Conservation (phyloP, 2,113 vertebrate species). For the Chamaetylas fuelleborni region DNA sequence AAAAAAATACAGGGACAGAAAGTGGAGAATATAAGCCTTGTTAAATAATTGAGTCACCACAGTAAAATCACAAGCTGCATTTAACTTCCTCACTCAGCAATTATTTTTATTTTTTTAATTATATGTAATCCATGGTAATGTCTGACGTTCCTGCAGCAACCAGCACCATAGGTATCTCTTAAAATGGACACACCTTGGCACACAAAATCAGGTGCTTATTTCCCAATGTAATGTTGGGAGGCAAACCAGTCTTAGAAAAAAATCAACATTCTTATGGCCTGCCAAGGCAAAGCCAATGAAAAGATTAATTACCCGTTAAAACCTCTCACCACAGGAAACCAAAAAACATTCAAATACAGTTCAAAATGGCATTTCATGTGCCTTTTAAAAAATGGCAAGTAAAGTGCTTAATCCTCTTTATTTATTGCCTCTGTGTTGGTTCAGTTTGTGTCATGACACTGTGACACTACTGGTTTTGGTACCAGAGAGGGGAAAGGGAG, state of each 20-base stretch:
- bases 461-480: not conserved
- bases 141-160: not conserved
- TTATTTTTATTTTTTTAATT: not conserved
- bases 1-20: not conserved
- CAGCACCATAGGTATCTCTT: not conserved
- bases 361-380: not conserved
- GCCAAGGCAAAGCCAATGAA: not conserved
- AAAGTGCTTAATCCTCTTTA: constrained; percentile 38
- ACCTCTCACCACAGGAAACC: not conserved
- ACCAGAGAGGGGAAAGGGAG: not conserved
- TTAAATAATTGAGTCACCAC: not conserved
- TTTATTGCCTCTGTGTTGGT: not conserved
- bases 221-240: not conserved
- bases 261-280: not conserved
- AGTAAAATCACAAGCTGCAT: constrained; percentile 18
- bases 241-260: not conserved
- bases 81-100: not conserved
- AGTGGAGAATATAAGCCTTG: not conserved
- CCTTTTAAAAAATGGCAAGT: not conserved
- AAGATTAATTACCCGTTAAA: constrained; percentile 8
- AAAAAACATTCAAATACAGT: not conserved
- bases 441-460: not conserved
- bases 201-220: not conserved
- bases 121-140: not conserved
- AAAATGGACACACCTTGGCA: not conserved